Percentiles rank a stretch among this genome's conserved stretches.
Conservation (phyloP, 2,113 vertebrate genomes). For the Stegastes partitus region DNA sequence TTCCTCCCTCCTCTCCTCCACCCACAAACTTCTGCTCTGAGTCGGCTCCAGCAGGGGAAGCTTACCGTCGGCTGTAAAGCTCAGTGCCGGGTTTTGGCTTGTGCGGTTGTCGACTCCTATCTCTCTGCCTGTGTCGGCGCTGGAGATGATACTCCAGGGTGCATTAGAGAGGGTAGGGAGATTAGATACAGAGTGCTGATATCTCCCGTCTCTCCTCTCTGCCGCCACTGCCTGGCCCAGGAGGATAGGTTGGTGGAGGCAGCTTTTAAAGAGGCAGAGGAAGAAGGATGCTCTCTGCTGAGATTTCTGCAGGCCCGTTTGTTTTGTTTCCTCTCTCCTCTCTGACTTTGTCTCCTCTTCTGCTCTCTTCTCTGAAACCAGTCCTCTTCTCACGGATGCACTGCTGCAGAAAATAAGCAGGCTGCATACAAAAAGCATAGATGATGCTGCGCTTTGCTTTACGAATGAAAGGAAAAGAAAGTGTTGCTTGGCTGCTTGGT, state of each 20-base stretch:
- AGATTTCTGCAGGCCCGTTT: slow-evolving; percentile 57
- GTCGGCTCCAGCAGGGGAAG: slow-evolving; percentile 31
- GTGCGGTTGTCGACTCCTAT: slow-evolving; percentile 58
- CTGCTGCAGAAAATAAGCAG: slow-evolving; percentile 36
- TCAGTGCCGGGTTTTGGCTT: slow-evolving; percentile 39
- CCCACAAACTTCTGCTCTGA: not conserved
- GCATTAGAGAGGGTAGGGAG: slow-evolving; percentile 72
- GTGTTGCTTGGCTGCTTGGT: not conserved
- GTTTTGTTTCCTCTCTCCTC: slow-evolving; percentile 44
- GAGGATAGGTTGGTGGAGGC: slow-evolving; percentile 63
- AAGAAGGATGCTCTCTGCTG: slow-evolving; percentile 61
- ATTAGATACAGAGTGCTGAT: slow-evolving; percentile 79
- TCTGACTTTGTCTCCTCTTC: slow-evolving; percentile 32
- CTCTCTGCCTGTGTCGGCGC: slow-evolving; percentile 50
- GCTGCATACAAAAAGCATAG: slow-evolving; percentile 12
- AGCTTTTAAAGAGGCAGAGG: slow-evolving; percentile 60
- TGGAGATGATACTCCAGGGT: slow-evolving; percentile 70
- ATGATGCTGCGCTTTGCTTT: not conserved
- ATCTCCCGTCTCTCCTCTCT: slow-evolving; percentile 47
- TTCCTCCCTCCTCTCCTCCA: not conserved
- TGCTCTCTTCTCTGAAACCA: slow-evolving; percentile 25
- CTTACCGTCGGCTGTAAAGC: slow-evolving; percentile 50
- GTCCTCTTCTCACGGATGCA: slow-evolving; percentile 28
- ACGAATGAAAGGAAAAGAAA: not conserved
- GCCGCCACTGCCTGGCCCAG: slow-evolving; percentile 48